Percentiles rank a stretch among this genome's conserved stretches.
Conservation (phyloP, 2,113 vertebrate species). For the Scalopus aquaticus region DNA sequence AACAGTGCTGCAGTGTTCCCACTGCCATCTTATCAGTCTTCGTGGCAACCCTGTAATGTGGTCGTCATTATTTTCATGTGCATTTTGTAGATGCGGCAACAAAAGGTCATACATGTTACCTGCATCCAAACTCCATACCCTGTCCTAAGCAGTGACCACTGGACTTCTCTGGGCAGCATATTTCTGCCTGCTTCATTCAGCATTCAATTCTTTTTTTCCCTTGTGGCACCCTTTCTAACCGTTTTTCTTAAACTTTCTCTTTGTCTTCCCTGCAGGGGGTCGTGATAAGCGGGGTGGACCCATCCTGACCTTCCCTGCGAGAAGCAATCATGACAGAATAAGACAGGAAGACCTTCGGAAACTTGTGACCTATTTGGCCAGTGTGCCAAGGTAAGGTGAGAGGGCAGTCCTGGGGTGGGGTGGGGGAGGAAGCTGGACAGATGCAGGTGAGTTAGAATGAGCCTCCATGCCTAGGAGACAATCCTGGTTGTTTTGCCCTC, state of each 20-base stretch:
- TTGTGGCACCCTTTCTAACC: not conserved
- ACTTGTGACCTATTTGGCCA: constrained; percentile 98
- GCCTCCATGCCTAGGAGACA: not conserved
- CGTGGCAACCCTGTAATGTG: not conserved
- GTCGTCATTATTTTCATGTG: not conserved
- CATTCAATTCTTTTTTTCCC: not conserved
- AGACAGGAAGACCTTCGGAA: constrained; percentile 97
- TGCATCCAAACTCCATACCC: not conserved
- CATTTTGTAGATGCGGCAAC: not conserved
- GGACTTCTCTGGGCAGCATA: not conserved
- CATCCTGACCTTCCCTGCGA: constrained; percentile 96
- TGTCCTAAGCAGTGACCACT: not conserved
- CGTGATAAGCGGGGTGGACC: constrained; percentile 98
- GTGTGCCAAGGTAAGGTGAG: constrained; percentile 92
- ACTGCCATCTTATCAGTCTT: not conserved
- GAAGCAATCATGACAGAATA: constrained; percentile 99
- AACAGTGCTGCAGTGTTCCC: too few species aligned
- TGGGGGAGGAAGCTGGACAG: not conserved
- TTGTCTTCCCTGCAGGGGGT: constrained; percentile 89
- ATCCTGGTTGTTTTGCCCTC: not conserved
- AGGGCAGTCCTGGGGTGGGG: not conserved
- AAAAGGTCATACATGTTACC: not conserved
- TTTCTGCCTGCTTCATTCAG: not conserved
- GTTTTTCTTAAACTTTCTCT: constrained; percentile 37
- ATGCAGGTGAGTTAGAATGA: not conserved